Base-by-base conservation (phyloP, 2,113 vertebrate species). In the Callospermophilus lateralis region DNA sequence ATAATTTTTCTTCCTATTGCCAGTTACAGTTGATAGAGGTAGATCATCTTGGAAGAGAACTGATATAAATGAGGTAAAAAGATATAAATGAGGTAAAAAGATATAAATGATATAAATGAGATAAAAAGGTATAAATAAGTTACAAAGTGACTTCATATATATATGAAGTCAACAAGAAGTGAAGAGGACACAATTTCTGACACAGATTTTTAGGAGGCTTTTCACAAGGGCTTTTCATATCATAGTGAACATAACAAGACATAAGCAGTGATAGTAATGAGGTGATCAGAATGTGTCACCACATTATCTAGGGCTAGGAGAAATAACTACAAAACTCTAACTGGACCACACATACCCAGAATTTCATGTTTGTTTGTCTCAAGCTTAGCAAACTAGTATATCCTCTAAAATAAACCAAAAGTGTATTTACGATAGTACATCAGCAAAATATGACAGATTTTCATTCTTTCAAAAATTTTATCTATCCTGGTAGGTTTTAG, bases 151-250 rank as follows among this genome's bases (percentile, higher is more conserved):
- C n/a, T n/a, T n/a, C n/a, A n/a, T n/a, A n/a, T n/a, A n/a, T n/a
- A n/a, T n/a, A n/a, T n/a, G n/a, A n/a, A n/a, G 15, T 1, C 99
- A 99, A 98, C 97, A 99, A 98, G 2, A 97, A 98, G 99, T 76
- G 99, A 99, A 94, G 99, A 99, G 99, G 99, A 99, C 98, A 98
- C 98, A 99, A 92, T 99, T 99, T 95, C 98, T 99, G 97, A 99
- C 99, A 97, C 98, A 99, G 86, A 99, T 99, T 99, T 97, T 93
- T 99, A n/a, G 99, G 99, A 97, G 99, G 99, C 45, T 99, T 99
- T 98, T 98, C 99, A 96, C 96, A 53, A 99, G 24, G 99, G 99
- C 34, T 97, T 99, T 98, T 99, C 98, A 0, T 99, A n/a, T 92
- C 77, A n/a, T 0, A 51, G 7, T 68, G 90, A 58, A 85, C 53